phyloP scores from a whole-genome alignment of 2,888 invertebrate genomes.

The Matsumyia berberina region DNA sequence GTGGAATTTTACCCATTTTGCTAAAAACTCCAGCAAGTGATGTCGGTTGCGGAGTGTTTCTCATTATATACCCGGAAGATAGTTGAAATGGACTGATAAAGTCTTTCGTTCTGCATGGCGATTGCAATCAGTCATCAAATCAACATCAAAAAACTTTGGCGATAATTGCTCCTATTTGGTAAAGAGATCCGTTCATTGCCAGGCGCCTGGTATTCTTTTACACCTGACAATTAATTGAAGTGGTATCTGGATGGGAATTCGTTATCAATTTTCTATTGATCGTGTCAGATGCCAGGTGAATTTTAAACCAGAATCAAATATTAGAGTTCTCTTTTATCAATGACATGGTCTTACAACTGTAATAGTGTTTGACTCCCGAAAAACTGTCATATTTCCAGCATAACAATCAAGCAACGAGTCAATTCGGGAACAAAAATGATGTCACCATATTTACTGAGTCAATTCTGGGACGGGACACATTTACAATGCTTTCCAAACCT shows the following conservation, averaged over 20 bases:
- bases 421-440: too few relatives aligned
- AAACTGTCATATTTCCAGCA: neutral
- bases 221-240: constrained; percentile 35
- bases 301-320: neutral
- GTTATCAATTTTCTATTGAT: constrained; percentile 16
- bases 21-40: constrained; percentile 26
- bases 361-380: neutral
- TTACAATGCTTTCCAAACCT: too few relatives aligned
- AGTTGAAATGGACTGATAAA: constrained; percentile 7
- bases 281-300: constrained; percentile 4
- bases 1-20: constrained; percentile 41
- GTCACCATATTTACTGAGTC: too few relatives aligned
- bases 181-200: neutral
- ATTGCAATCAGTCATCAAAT: constrained; percentile 31
- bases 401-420: too few relatives aligned
- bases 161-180: constrained; percentile 8
- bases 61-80: constrained; percentile 35
- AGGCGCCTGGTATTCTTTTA: neutral
- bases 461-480: too few relatives aligned
- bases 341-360: neutral
- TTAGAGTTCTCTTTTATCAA: neutral
- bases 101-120: constrained; percentile 14
- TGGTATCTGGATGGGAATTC: neutral
- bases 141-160: constrained; percentile 28
- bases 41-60: neutral